Base-by-base conservation (phyloP, 2,113 vertebrate genomes). In the Austrofundulus limnaeus region DNA sequence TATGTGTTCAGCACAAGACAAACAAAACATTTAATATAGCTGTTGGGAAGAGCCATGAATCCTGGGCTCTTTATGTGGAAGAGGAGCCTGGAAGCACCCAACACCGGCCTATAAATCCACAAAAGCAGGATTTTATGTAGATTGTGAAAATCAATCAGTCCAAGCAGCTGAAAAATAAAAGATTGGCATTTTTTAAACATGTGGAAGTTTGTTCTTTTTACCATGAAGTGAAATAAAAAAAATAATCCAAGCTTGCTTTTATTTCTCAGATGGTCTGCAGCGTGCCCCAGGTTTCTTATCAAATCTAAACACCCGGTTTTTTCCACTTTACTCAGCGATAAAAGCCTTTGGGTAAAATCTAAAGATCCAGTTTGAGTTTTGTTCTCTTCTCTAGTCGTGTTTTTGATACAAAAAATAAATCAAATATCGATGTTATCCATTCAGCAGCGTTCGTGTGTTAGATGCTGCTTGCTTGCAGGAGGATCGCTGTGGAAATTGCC, bases 81-180 rank as follows among this genome's bases (percentile, higher is more conserved):
- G 34, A 55, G 23, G 23, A 45, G 15, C 42, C 28, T 10, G 15
- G 21, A 72, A 58, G 41, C 38, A 17, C 37, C 25, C 52, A 48
- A 42, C 62, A 53, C 58, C 66, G 62, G 37, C n/a, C 14, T 58
- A 37, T 66, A 49, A 78, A 73, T n/a, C 41, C 20, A 4, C 51
- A 11, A 31, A 70, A 67, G 53, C 2, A 13, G 24, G 39, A 65
- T 34, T 72, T 49, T 72, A 75, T 50, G 43, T 69, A 72, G 58
- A 72, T 68, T 50, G 28, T 51, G 19, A 79, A 75, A 78, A 74
- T 85, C 64, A 82, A 87, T 86, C 88, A 75, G 79, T 72, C 64
- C 24, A 66, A 77, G 38, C 58, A 2, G 2, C 39, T 52, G 74
- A 64, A 52, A 5, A 51, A 59, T 64, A 71, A 75, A 49, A 65